Evolutionary conservation across 2,113 vertebrate genomes (phyloP).

Genomic region (Spea bombifrons): DNA sequence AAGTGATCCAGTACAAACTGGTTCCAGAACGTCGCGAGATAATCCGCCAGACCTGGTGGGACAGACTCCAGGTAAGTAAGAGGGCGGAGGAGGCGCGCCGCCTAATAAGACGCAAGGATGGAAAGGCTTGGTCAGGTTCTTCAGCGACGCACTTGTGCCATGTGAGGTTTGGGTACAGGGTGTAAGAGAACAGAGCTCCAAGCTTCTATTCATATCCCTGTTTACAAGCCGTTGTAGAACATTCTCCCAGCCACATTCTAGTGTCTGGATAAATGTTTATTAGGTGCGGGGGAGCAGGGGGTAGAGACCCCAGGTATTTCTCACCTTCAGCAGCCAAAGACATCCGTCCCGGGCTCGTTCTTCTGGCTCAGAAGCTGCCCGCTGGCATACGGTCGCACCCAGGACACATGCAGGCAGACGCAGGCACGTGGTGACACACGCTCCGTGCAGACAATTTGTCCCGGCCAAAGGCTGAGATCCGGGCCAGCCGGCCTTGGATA

Average conservation of each 20-base stretch:
- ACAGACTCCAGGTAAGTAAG: constrained; percentile 86
- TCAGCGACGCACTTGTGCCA: background rate
- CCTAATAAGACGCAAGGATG: background rate
- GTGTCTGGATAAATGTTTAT: constrained; percentile 53
- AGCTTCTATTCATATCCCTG: constrained; percentile 46
- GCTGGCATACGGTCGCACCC: constrained; percentile 21
- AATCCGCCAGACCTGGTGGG: constrained; percentile 98
- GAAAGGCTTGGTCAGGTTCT: background rate
- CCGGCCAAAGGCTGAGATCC: constrained; percentile 2
- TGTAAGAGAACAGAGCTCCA: constrained; percentile 50
- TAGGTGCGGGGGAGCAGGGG: constrained; percentile 40
- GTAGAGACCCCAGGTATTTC: constrained; percentile 49
- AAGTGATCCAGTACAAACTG: constrained; percentile 98
- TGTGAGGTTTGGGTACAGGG: constrained; percentile 5
- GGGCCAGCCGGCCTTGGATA: constrained; percentile 14
- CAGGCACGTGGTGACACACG: background rate
- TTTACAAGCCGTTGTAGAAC: constrained; percentile 55
- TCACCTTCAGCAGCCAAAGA: constrained; percentile 36
- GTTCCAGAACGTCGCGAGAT: constrained; percentile 96
- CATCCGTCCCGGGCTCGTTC: constrained; percentile 1
- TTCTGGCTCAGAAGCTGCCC: background rate
- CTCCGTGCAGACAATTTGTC: constrained; percentile 28
- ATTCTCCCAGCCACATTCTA: constrained; percentile 51
- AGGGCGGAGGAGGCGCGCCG: background rate
- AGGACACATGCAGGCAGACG: constrained; percentile 19